These are phyloP conservation scores for Brachionus rubens DNA, from an alignment of 1,140 invertebrate genomes.

Conservation along the genomic window DNA sequence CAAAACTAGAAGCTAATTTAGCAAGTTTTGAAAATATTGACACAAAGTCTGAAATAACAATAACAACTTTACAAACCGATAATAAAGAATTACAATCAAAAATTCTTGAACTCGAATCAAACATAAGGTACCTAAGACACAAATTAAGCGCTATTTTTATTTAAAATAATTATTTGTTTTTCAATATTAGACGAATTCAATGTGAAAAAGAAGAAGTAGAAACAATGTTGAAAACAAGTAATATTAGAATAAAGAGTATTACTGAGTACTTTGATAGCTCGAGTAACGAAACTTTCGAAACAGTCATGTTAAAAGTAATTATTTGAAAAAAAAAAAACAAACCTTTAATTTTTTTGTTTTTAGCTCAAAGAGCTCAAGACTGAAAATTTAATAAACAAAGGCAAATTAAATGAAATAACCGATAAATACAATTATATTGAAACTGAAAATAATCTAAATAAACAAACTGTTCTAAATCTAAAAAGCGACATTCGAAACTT, in stretches of 20 bases:
- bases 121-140: conserved; percentile 50
- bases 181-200: neutral
- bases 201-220: conserved; percentile 48
- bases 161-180: neutral
- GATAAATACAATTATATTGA: conserved; percentile 50
- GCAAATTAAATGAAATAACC: neutral
- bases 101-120: conserved; percentile 56
- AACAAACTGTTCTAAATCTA: conserved; percentile 55
- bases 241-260: conserved; percentile 51
- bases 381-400: conserved; percentile 47
- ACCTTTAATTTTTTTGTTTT: conserved; percentile 48
- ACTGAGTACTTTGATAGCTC: conserved; percentile 51
- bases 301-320: neutral
- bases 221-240: conserved; percentile 47
- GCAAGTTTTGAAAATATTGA: conserved; percentile 53
- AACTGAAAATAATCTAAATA: conserved; percentile 58
- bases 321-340: neutral
- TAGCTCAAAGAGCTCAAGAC: conserved; percentile 11
- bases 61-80: conserved; percentile 54
- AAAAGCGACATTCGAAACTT: conserved; percentile 54
- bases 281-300: conserved; percentile 1
- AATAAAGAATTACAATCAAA: conserved; percentile 53
- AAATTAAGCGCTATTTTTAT: neutral
- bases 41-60: conserved; percentile 54
- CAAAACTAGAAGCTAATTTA: conserved; percentile 53